Evolutionary conservation across 1,140 invertebrate genomes (phyloP).

Genomic region (Rhyacophila brunnea): DNA sequence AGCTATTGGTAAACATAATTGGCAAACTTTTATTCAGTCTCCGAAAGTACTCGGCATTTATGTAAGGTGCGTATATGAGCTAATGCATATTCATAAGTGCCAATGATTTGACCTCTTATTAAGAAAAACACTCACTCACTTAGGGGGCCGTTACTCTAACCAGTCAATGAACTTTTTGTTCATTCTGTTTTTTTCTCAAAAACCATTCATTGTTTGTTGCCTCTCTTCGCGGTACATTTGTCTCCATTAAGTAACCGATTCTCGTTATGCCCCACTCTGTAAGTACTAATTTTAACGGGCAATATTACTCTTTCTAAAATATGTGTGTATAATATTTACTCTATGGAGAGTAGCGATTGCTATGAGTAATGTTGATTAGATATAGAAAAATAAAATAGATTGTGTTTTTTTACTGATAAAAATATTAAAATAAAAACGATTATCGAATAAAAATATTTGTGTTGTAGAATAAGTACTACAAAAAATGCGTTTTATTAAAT

Average conservation of each 20-base stretch:
- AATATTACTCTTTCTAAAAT: conserved; percentile 27
- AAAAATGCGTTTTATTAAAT: too few relatives aligned
- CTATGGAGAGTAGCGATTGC: not conserved
- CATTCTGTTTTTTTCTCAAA: not conserved
- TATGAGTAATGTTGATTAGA: too few relatives aligned
- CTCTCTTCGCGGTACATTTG: not conserved
- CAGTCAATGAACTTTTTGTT: conserved; percentile 31
- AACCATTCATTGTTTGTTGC: conserved; percentile 11
- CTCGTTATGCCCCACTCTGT: conserved; percentile 31
- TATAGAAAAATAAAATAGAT: too few relatives aligned
- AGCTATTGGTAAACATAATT: too few relatives aligned
- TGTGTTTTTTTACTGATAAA: too few relatives aligned
- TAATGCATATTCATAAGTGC: conserved; percentile 6
- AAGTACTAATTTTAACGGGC: conserved; percentile 29
- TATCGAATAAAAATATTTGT: too few relatives aligned
- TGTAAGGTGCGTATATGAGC: too few relatives aligned
- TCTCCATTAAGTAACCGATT: conserved; percentile 22
- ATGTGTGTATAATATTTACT: conserved; percentile 15
- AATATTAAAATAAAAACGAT: too few relatives aligned
- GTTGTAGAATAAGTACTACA: too few relatives aligned
- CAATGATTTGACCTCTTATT: conserved; percentile 27
- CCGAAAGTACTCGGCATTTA: too few relatives aligned
- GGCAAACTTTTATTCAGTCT: too few relatives aligned
- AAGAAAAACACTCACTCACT: conserved; percentile 4
- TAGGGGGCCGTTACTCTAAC: too few relatives aligned